These are phyloP conservation scores for Clivina fossor DNA, from an alignment of 2,888 invertebrate species.

Conservation along the genomic window DNA sequence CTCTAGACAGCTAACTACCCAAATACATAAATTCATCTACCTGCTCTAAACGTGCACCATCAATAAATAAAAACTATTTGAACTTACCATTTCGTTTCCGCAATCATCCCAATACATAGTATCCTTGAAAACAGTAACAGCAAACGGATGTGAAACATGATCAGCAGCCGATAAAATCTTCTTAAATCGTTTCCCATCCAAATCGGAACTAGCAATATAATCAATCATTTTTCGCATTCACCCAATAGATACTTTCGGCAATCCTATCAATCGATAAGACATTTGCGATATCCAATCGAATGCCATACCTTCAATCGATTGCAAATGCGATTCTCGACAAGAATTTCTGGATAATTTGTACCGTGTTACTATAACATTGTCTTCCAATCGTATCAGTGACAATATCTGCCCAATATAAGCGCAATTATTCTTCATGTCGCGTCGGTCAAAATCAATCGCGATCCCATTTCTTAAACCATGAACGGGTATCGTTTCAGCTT, in stretches of 20 bases:
- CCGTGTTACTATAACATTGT: conserved; percentile 72
- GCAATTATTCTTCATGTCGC: conserved; percentile 81
- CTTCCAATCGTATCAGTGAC: conserved; percentile 75
- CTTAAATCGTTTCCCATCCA: conserved; percentile 68
- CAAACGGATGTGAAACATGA: conserved; percentile 79
- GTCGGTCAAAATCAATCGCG: conserved; percentile 85
- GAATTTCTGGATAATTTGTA: conserved; percentile 63
- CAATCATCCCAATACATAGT: conserved; percentile 90
- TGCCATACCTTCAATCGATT: conserved; percentile 86
- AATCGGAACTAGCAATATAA: conserved; percentile 75
- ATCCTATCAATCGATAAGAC: conserved; percentile 81
- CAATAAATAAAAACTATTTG: no score
- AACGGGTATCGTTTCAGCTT: conserved; percentile 67
- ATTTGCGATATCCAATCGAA: conserved; percentile 87
- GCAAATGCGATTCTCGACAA: conserved; percentile 73
- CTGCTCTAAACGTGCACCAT: no score
- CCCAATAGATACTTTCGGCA: conserved; percentile 82
- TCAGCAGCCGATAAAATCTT: conserved; percentile 67
- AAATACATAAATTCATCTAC: no score
- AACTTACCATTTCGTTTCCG: conserved; percentile 79
- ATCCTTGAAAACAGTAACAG: conserved; percentile 82
- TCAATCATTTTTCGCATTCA: conserved; percentile 81
- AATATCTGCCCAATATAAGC: conserved; percentile 87
- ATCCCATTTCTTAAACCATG: conserved; percentile 76
- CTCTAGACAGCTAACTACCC: no score